These are phyloP conservation scores for Molossus alvarezi DNA, from an alignment of 2,797 vertebrate species.

Conservation along the genomic window DNA sequence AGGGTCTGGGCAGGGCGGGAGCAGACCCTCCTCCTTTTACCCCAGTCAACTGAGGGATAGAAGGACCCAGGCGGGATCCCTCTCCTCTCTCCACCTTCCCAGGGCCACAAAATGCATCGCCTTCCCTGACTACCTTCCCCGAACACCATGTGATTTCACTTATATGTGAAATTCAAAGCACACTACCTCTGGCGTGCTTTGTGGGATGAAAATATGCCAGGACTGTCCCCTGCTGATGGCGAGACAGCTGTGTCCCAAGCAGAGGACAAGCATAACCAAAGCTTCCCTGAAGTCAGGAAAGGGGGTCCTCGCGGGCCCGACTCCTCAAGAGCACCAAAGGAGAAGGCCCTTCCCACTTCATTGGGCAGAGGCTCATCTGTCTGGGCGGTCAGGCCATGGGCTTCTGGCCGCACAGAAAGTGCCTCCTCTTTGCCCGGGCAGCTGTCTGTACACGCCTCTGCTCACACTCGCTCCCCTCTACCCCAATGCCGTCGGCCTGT, in stretches of 20 bases:
- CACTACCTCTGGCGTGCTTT: not conserved
- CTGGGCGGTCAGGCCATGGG: not conserved
- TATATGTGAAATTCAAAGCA: too few species aligned
- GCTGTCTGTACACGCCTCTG: fast-evolving
- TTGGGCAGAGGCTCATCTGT: fast-evolving
- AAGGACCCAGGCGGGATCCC: not conserved
- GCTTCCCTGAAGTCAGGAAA: not conserved
- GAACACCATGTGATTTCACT: too few species aligned
- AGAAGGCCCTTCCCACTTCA: not conserved
- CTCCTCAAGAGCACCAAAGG: not conserved
- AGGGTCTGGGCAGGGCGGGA: not conserved
- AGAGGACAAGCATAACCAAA: not conserved
- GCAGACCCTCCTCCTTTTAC: not conserved
- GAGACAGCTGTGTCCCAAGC: not conserved
- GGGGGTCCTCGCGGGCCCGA: not conserved
- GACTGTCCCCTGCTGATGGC: not conserved
- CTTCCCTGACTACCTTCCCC: too few species aligned
- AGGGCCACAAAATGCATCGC: not conserved
- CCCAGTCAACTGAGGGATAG: not conserved
- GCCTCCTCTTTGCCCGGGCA: too few species aligned
- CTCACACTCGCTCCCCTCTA: fast-evolving
- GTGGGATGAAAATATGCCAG: not conserved
- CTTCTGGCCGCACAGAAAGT: not conserved
- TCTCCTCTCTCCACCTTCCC: not conserved
- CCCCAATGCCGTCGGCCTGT: not conserved